These are phyloP conservation scores for Aphidoletes aphidimyza DNA, from an alignment of 2,888 invertebrate species.

Conservation along the genomic window DNA sequence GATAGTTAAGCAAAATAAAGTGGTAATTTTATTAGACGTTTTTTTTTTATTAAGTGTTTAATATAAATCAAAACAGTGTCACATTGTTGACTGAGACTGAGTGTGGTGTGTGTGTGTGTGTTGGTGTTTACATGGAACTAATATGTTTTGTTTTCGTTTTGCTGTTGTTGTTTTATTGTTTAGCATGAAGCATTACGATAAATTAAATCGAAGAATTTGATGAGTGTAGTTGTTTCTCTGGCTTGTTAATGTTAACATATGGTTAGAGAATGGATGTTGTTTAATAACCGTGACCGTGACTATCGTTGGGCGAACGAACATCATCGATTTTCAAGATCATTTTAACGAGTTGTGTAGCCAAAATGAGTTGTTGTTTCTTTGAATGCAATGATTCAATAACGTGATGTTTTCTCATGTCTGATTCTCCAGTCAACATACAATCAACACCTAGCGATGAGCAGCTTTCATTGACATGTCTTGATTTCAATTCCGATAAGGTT, in stretches of 20 bases:
- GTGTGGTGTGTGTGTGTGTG: too few relatives aligned
- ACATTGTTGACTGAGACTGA: too few relatives aligned
- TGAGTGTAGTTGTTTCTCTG: slow-evolving; percentile 21
- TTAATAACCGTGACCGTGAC: slow-evolving; percentile 54
- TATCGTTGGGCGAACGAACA: slow-evolving; percentile 75
- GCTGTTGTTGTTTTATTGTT: not conserved
- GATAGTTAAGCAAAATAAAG: slow-evolving; percentile 18
- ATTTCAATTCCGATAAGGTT: slow-evolving; percentile 89
- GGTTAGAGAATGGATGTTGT: not conserved
- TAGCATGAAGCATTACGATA: not conserved
- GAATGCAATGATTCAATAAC: slow-evolving; percentile 97
- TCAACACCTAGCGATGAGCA: slow-evolving; percentile 93
- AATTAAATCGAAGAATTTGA: not conserved
- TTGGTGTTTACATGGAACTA: too few relatives aligned
- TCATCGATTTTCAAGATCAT: slow-evolving; percentile 99
- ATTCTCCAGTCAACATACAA: slow-evolving; percentile 85
- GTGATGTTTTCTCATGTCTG: slow-evolving; percentile 93
- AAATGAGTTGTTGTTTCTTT: slow-evolving; percentile 95
- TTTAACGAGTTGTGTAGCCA: slow-evolving; percentile 97
- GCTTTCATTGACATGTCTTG: slow-evolving; percentile 85
- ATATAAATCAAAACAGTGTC: not conserved
- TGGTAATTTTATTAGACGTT: slow-evolving; percentile 14
- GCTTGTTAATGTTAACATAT: slow-evolving; percentile 2
- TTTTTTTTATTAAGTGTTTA: not conserved
- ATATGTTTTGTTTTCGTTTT: too few relatives aligned